A percentile compares a stretch with the other conserved stretches of the same genome.
Conservation (phyloP, 1,140 invertebrate genomes). For the Pinna nobilis region DNA sequence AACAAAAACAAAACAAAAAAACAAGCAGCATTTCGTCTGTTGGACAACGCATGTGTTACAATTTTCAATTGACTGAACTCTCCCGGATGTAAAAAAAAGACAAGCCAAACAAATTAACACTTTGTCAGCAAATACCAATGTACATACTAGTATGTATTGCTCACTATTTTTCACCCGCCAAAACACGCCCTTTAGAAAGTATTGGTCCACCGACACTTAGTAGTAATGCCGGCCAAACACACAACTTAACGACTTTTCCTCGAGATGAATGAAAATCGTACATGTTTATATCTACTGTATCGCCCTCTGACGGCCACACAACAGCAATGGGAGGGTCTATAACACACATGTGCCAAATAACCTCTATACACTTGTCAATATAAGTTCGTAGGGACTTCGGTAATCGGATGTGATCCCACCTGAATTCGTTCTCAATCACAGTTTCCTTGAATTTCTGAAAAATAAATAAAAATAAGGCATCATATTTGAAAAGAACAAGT, state of each 20-base stretch:
- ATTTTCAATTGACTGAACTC: too few species aligned
- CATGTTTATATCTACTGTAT: neutral
- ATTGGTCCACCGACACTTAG: neutral
- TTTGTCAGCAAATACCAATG: neutral
- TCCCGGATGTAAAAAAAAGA: too few species aligned
- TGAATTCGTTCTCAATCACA: neutral
- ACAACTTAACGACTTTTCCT: neutral
- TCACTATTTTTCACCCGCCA: constrained; percentile 5
- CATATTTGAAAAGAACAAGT: neutral
- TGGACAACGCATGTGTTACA: too few species aligned
- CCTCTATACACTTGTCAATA: constrained; percentile 21
- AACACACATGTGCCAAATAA: constrained; percentile 27
- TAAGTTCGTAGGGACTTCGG: constrained; percentile 1
- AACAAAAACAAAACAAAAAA: too few species aligned
- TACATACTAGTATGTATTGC: neutral
- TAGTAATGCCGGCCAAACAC: constrained; percentile 5
- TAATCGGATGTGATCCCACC: constrained; percentile 7
- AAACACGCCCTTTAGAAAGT: constrained; percentile 1
- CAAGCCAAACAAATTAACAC: neutral
- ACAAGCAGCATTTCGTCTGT: too few species aligned
- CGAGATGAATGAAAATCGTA: constrained; percentile 1
- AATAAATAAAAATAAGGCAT: neutral
- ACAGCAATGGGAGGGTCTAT: constrained; percentile 24
- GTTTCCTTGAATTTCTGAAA: constrained; percentile 23
- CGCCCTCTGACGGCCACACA: constrained; percentile 18